Conservation (phyloP, 2,888 invertebrate genomes). For the Campoplex capitator region DNA sequence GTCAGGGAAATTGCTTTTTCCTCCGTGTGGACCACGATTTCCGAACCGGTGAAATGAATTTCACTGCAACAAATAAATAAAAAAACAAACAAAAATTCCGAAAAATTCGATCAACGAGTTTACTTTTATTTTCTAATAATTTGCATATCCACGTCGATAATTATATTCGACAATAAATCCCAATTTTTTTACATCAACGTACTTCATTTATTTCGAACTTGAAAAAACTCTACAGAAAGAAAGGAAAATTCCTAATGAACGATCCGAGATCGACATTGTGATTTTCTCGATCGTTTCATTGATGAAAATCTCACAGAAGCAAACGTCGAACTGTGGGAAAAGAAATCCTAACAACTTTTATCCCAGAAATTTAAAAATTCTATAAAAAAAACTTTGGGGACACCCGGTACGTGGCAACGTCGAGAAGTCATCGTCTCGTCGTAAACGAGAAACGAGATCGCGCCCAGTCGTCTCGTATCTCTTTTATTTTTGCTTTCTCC, state of each 20-base stretch:
- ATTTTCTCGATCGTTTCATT: background rate
- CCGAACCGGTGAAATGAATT: conserved; percentile 76
- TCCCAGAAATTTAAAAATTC: background rate
- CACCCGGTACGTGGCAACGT: conserved; percentile 10
- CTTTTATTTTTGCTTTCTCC: conserved; percentile 28
- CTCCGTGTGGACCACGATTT: conserved; percentile 77
- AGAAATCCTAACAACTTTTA: background rate
- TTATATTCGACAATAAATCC: background rate
- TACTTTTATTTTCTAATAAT: background rate
- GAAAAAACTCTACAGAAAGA: background rate
- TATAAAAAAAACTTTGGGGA: background rate
- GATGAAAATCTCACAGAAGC: background rate
- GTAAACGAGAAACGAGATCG: conserved; percentile 51
- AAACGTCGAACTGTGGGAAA: background rate
- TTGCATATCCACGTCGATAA: background rate
- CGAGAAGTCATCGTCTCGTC: conserved; percentile 35
- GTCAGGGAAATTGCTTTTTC: conserved; percentile 76
- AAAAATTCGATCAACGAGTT: background rate
- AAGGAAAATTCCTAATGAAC: background rate
- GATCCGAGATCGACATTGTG: background rate
- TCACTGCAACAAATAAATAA: conserved; percentile 70
- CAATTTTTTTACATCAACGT: background rate
- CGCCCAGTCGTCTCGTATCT: conserved; percentile 45
- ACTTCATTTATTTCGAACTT: background rate
- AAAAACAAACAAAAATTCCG: conserved; percentile 17